These are phyloP conservation scores for Muntiacus reevesi DNA, from an alignment of 2,113 vertebrate genomes.

Conservation along the genomic window DNA sequence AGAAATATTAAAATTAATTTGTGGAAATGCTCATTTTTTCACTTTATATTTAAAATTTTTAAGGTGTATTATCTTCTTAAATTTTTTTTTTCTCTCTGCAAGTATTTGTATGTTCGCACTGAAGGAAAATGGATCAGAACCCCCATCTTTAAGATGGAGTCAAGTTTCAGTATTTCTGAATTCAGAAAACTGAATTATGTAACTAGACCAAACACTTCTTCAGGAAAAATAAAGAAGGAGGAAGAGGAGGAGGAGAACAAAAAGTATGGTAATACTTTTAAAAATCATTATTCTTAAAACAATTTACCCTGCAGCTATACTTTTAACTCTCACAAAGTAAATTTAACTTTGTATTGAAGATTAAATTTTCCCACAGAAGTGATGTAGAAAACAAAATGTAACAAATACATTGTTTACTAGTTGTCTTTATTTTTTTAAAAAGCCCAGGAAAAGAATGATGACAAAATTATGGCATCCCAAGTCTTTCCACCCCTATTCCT, in stretches of 20 bases:
- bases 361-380: neutral
- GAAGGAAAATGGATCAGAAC: conserved; percentile 36
- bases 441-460: neutral
- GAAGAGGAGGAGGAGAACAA: neutral
- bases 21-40: neutral
- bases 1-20: conserved; percentile 27
- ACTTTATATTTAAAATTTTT: neutral
- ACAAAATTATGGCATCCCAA: neutral
- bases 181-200: conserved; percentile 33
- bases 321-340: conserved; percentile 45
- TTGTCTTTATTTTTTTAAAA: conserved; percentile 10
- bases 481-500: neutral
- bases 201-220: conserved; percentile 29
- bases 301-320: neutral
- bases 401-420: neutral
- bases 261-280: neutral
- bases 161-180: conserved; percentile 49
- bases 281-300: neutral
- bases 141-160: conserved; percentile 47
- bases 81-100: neutral
- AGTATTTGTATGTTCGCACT: neutral
- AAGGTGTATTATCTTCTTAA: neutral
- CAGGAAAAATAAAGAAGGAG: conserved; percentile 20
- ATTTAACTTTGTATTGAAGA: neutral
- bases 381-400: neutral